Percentiles rank a stretch among this genome's conserved stretches.
Conservation (phyloP, 2,797 vertebrate genomes). For the Poecilia picta region DNA sequence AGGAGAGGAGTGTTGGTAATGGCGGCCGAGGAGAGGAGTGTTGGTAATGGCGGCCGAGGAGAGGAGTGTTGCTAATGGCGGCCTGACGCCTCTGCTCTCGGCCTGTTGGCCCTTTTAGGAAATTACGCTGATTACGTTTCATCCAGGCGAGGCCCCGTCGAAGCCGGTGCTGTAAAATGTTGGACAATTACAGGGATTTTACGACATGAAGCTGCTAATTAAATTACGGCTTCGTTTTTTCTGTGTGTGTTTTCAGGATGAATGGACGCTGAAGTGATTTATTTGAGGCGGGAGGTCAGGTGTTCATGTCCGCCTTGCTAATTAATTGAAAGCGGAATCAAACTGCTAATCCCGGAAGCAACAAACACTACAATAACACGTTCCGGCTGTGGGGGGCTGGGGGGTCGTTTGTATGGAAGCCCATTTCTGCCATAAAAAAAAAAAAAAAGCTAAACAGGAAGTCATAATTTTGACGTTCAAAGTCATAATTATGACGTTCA, state of each 20-base stretch:
- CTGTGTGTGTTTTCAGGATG: neutral
- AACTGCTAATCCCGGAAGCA: conserved; percentile 53
- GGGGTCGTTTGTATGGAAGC: too few species aligned
- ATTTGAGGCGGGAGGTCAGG: conserved; percentile 41
- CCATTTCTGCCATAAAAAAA: too few species aligned
- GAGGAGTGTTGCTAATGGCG: conserved; percentile 74
- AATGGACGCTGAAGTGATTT: neutral
- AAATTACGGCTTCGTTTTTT: neutral
- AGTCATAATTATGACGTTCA: too few species aligned
- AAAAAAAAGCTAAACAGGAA: too few species aligned
- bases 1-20: too few species aligned
- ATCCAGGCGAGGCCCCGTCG: conserved; percentile 23
- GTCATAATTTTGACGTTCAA: too few species aligned
- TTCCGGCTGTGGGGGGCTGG: neutral
- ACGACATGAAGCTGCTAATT: conserved; percentile 23
- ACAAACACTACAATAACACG: conserved; percentile 43
- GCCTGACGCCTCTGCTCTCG: conserved; percentile 67
- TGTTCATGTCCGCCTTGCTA: conserved; percentile 51
- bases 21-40: too few species aligned
- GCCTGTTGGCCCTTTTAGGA: conserved; percentile 73
- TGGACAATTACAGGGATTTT: conserved; percentile 19
- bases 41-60: too few species aligned
- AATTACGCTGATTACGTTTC: conserved; percentile 67
- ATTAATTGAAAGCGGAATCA: conserved; percentile 60
- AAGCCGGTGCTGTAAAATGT: conserved; percentile 3